A percentile compares a stretch with the other conserved stretches of the same genome.
Evolutionary conservation across 2,888 invertebrate genomes (phyloP).

Genomic region (Ophonus ardosiacus): DNA sequence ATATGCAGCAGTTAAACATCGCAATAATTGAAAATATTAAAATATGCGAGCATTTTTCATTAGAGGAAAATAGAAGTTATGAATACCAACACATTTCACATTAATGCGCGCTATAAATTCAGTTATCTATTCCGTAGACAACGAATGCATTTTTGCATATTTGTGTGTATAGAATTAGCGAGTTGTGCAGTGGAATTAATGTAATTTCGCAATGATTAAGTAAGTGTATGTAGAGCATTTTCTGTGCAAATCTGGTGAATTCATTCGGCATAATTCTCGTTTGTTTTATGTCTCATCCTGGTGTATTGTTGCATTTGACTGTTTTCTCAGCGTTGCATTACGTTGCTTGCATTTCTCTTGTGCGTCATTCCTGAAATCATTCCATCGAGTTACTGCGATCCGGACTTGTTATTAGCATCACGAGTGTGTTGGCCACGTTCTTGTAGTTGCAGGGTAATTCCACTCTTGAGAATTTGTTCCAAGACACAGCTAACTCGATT

Average conservation of each 20-base stretch:
- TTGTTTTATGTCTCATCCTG: constrained; percentile 36
- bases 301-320: constrained; percentile 30
- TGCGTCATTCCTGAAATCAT: constrained; percentile 34
- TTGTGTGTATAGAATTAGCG: constrained; percentile 23
- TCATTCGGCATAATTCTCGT: constrained; percentile 43
- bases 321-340: constrained; percentile 25
- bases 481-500: background rate
- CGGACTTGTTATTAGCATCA: constrained; percentile 3
- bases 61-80: background rate
- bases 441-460: background rate
- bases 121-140: constrained; percentile 9
- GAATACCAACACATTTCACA: background rate
- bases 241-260: constrained; percentile 38
- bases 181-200: constrained; percentile 48
- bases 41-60: background rate
- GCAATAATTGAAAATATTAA: background rate
- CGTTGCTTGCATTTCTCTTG: constrained; percentile 39
- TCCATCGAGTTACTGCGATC: constrained; percentile 21
- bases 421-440: background rate
- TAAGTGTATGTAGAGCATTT: constrained; percentile 44
- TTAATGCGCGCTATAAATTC: background rate
- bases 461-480: background rate
- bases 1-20: background rate
- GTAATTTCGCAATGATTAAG: constrained; percentile 48
- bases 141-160: constrained; percentile 6